Evolutionary conservation across 2,113 vertebrate genomes (phyloP).

Genomic region (Eolophus roseicapilla): DNA sequence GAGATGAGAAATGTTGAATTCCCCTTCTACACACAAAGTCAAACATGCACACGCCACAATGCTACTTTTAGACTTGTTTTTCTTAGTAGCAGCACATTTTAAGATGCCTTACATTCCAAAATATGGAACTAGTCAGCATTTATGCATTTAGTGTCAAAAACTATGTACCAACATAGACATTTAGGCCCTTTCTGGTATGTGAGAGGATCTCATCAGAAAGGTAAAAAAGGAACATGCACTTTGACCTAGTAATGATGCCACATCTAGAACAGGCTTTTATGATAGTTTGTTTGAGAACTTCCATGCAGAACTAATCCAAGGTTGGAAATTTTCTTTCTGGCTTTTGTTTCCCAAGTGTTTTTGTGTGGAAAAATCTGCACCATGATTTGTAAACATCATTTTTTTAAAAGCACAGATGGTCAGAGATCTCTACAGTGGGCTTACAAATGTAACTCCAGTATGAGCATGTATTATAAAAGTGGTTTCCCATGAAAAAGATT

Average conservation of each 20-base stretch:
- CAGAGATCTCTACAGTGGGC: background rate
- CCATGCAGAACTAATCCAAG: background rate
- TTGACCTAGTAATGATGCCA: background rate
- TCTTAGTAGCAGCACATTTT: background rate
- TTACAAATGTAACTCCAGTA: background rate
- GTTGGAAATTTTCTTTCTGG: background rate
- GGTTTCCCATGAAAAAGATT: background rate
- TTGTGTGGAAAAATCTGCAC: background rate
- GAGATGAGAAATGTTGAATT: background rate
- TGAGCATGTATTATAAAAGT: background rate
- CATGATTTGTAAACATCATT: background rate
- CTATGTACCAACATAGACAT: fast-evolving
- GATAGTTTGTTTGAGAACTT: background rate
- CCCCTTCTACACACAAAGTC: background rate
- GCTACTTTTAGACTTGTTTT: background rate
- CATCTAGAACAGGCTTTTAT: background rate
- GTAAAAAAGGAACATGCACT: background rate
- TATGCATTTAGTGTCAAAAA: background rate
- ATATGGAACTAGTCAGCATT: background rate
- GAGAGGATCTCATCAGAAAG: background rate
- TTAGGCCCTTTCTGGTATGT: background rate
- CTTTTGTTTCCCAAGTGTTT: background rate
- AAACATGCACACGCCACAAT: background rate
- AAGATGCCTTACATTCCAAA: background rate
- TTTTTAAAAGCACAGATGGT: background rate